phyloP scores from a whole-genome alignment of 30 jellyfish, hydroid and myxozoan genomes.

The Phacellophora camtschatica region DNA sequence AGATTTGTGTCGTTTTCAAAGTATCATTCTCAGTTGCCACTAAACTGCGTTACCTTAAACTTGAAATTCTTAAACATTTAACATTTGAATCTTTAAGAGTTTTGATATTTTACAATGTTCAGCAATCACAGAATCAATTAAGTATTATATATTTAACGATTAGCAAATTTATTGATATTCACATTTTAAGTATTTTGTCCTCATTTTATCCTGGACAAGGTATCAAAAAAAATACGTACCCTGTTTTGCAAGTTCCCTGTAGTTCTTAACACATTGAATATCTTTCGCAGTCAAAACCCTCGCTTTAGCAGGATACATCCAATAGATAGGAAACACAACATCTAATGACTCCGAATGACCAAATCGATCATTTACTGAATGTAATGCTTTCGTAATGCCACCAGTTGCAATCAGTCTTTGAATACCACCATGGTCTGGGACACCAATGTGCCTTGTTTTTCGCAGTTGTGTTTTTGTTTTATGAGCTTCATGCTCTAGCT shows the following conservation, averaged over 20 bases:
- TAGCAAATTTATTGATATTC: too few species aligned
- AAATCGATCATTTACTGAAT: conserved; percentile 12
- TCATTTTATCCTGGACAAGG: neutral
- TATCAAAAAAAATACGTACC: conserved; percentile 3
- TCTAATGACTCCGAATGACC: conserved; percentile 77
- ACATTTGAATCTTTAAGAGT: too few species aligned
- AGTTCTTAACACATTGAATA: conserved; percentile 68
- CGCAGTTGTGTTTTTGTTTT: neutral
- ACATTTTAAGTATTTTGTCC: too few species aligned
- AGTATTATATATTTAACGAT: too few species aligned
- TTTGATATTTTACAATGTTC: too few species aligned
- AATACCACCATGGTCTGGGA: conserved; percentile 93
- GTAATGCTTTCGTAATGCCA: conserved; percentile 60
- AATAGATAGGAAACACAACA: conserved; percentile 77
- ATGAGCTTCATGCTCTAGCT: conserved; percentile 6
- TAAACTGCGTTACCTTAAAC: too few species aligned
- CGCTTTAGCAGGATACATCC: conserved; percentile 81
- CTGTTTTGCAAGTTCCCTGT: conserved; percentile 60
- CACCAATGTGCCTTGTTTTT: conserved; percentile 65
- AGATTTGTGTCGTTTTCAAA: too few species aligned
- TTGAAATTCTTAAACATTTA: too few species aligned
- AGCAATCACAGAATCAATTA: too few species aligned
- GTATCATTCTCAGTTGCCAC: too few species aligned
- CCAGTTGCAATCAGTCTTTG: conserved; percentile 90
- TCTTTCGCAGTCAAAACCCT: conserved; percentile 69